Evolutionary conservation across 2,888 invertebrate species (phyloP), one percentile per base, ranked within the genome.

Genomic region (Hemicrepidius hirtus): DNA sequence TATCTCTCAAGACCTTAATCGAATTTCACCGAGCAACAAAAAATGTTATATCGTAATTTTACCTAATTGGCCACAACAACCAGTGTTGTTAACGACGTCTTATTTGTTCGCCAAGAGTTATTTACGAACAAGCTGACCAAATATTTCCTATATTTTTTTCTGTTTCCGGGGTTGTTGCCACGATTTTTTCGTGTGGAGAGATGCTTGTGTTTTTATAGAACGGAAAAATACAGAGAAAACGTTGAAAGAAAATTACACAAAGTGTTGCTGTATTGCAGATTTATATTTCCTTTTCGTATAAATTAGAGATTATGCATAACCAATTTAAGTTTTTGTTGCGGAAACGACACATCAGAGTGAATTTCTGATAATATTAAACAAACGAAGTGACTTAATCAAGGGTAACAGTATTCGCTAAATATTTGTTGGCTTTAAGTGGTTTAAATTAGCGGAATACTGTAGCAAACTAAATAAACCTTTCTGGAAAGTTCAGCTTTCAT

Each of bases 151-250:
- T 37, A 65, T 65, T 53, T 24, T 65, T 65, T 65, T 20, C 37
- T 64, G 32, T 20, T 64, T 64, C 64, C 53, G 35, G 10, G 32
- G 20, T 37, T 21, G 35, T 40, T 64, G 50, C 20, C 35, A 40
- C 20, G 37, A 37, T 44, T 40, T 64, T 64, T 49, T 64, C 50
- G 50, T 50, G 50, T 50, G 37, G 49, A 20, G 18, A 46, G 20
- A n/a, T 46, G 63, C 32, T 63, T 63, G 63, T 63, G 46, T 63
- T 28, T 63, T 63, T 63, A 63, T 63, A 18, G 63, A 49, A 44
- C 24, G 32, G 35, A 32, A 63, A 63, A n/a, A 16, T 12, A 35
- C 32, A 20, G 35, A 21, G 20, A 63, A 63, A 63, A 21, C 40
- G 63, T 20, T 49, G 28, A 49, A 12, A 32, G 28, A 28, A 55